Evolutionary conservation across 2,797 vertebrate species (phyloP).

Genomic region (Tapera naevia): DNA sequence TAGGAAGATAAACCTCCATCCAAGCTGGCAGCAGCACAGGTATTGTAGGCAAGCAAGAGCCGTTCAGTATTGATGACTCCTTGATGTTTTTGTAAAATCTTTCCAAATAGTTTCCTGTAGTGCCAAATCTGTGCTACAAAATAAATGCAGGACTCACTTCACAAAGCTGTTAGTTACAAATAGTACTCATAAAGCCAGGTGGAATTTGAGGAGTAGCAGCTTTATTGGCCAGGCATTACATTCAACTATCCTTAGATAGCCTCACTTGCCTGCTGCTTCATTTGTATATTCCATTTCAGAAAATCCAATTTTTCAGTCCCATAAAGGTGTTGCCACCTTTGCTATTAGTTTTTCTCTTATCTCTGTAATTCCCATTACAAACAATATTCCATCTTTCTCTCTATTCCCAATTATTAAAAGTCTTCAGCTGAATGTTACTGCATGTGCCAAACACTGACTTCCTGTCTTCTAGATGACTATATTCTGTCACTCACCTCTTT

Average conservation of each 20-base stretch:
- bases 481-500: background rate
- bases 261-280: background rate
- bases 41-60: background rate
- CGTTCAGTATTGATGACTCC: background rate
- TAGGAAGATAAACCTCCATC: background rate
- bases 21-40: background rate
- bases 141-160: background rate
- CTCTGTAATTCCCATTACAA: background rate
- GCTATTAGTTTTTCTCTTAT: background rate
- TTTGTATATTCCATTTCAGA: background rate
- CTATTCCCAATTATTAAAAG: background rate
- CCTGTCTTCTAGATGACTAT: background rate
- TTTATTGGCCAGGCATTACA: background rate
- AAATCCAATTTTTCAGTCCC: background rate
- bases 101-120: background rate
- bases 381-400: background rate
- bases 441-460: background rate
- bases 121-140: background rate
- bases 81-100: background rate
- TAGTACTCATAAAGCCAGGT: background rate
- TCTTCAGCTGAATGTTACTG: background rate
- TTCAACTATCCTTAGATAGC: background rate
- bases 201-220: background rate
- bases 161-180: background rate
- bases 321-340: background rate